Base-by-base conservation (phyloP, 2,797 vertebrate genomes). In the Serranus cabrilla region DNA sequence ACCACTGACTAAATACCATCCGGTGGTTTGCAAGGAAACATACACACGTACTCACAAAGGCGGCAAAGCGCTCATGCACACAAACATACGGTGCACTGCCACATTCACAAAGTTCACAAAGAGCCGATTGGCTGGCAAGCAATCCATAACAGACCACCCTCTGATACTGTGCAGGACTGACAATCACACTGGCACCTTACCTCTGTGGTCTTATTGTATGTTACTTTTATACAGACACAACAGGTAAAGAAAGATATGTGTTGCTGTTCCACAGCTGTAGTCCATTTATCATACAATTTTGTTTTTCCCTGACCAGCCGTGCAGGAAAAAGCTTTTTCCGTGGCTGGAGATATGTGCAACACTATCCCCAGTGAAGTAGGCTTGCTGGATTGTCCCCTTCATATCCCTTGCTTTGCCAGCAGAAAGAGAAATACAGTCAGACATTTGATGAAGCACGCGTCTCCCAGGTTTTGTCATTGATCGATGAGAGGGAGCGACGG, bases 1-100 rank as follows among this genome's bases (percentile, higher is more conserved):
- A 84, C 84, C 87, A 63, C 91, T 84, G 85, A 87, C 90, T 91
- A 92, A 94, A 93, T 93, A 92, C 84, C 92, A 93, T 85, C 84
- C 69, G 54, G 74, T 84, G 81, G 83, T 79, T 87, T 78, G 80
- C 80, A 50, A 46, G 50, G 56, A 78, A 82, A 82, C 76, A 76
- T 46, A 54, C 63, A 51, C 55, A 43, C 65, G 57, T 27, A 34
- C 54, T 63, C 52, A 58, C 60, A 83, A 71, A 54, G 51, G 49
- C 69, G 52, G 63, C 52, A 76, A 73, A 37, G 63, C 34, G 3
- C 42, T 10, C 68, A 55, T 13, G 40, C 51, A 61, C 61, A 63
- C 59, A 63, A 49, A 71, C 67, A 65, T 10, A 58, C 21, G 31
- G 8, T 5, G n/a, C 49, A 40, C 23, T 1, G 17, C 10, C 39